phyloP scores from a whole-genome alignment of 2,888 invertebrate genomes.

The Lepas anatifera region DNA sequence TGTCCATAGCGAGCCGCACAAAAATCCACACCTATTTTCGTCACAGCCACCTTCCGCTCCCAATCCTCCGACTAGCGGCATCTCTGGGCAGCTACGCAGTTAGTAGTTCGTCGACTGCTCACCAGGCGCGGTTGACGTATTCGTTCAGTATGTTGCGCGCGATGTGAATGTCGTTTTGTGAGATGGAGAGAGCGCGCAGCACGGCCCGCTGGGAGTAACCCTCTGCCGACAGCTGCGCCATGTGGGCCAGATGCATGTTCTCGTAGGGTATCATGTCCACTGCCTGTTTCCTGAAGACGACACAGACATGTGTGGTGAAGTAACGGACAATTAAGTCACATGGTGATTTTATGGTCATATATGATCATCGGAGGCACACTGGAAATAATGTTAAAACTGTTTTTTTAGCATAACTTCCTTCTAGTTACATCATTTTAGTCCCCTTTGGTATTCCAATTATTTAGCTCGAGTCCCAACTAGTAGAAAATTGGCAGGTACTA shows the following conservation, averaged over 20 bases:
- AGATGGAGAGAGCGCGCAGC: constrained; percentile 79
- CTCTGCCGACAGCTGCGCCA: constrained; percentile 72
- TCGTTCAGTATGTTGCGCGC: constrained; percentile 87
- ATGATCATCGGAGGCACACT: not conserved
- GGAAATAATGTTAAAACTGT: not conserved
- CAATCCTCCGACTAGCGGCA: not conserved
- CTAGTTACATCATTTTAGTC: not conserved
- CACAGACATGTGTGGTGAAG: too few species aligned
- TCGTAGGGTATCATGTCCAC: constrained; percentile 50
- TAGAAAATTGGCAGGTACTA: too few species aligned
- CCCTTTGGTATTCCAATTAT: not conserved
- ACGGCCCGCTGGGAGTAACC: constrained; percentile 86
- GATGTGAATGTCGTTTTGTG: constrained; percentile 88
- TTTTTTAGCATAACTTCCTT: not conserved
- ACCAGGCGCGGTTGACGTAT: constrained; percentile 45
- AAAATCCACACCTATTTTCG: too few species aligned
- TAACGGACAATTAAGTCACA: not conserved
- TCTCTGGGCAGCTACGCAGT: not conserved
- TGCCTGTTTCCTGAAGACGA: constrained; percentile 14
- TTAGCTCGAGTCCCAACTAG: too few species aligned
- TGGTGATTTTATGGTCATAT: not conserved
- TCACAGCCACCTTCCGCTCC: too few species aligned
- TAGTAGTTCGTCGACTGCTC: too few species aligned
- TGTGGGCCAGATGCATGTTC: constrained; percentile 82
- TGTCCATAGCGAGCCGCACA: too few species aligned